A percentile compares a stretch with the other conserved stretches of the same genome.
Evolutionary conservation across 1,140 invertebrate species (phyloP).

Genomic region (Tachypleus tridentatus): DNA sequence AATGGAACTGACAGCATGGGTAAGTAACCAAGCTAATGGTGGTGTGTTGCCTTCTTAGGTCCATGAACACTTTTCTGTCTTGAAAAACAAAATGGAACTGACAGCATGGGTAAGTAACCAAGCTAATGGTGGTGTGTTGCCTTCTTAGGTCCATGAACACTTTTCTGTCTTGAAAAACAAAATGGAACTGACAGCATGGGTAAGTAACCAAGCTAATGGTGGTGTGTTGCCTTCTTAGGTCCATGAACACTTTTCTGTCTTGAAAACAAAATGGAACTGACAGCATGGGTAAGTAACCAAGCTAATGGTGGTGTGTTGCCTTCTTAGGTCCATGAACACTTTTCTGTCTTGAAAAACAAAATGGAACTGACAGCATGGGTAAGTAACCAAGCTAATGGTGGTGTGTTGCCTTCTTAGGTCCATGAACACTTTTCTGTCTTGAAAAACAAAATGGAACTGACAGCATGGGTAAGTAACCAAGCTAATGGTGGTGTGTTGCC

Average conservation of each 20-base stretch:
- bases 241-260: constrained; percentile 5
- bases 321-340: background rate
- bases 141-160: background rate
- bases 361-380: constrained; percentile 36
- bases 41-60: background rate
- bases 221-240: background rate
- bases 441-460: constrained; percentile 33
- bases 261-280: constrained; percentile 33
- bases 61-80: constrained; percentile 5
- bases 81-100: constrained; percentile 32
- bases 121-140: background rate
- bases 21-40: constrained; percentile 13
- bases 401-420: background rate
- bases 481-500: background rate
- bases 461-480: constrained; percentile 30
- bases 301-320: background rate
- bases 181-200: constrained; percentile 35
- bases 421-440: constrained; percentile 6
- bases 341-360: constrained; percentile 22
- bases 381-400: constrained; percentile 2
- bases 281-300: constrained; percentile 30
- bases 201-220: constrained; percentile 13
- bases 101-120: constrained; percentile 31
- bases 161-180: constrained; percentile 20
- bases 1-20: constrained; percentile 35